These are phyloP conservation scores for Bombus polaris DNA, from an alignment of 1,140 invertebrate genomes.

Conservation along the genomic window DNA sequence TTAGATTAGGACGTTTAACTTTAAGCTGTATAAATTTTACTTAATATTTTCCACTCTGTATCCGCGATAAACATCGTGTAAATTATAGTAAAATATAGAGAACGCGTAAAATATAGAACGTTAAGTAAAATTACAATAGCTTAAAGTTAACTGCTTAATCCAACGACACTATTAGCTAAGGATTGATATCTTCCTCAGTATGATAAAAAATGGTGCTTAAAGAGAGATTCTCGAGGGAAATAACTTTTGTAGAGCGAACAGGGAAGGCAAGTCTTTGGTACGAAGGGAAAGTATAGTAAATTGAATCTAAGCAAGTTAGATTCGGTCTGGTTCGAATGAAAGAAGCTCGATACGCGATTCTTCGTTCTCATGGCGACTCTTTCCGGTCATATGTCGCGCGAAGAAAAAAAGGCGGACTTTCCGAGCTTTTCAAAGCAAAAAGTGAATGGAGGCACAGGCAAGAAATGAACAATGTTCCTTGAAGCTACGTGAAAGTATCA, in stretches of 20 bases:
- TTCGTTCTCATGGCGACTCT: neutral
- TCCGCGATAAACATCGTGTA: too few relatives aligned
- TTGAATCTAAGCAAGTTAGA: slow-evolving; percentile 3
- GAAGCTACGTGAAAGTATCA: neutral
- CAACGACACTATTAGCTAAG: too few relatives aligned
- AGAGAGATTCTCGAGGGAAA: neutral
- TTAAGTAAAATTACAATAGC: too few relatives aligned
- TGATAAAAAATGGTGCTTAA: too few relatives aligned
- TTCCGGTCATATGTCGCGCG: neutral
- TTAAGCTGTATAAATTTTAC: too few relatives aligned
- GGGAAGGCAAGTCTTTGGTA: neutral
- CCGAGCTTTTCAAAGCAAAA: slow-evolving; percentile 3
- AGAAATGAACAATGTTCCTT: neutral
- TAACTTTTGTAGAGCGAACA: neutral
- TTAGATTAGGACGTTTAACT: too few relatives aligned
- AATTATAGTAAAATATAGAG: too few relatives aligned
- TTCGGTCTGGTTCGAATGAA: neutral
- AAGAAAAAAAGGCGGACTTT: neutral
- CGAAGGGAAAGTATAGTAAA: neutral
- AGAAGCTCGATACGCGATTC: slow-evolving; percentile 7
- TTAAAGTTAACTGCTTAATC: too few relatives aligned
- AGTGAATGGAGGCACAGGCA: neutral
- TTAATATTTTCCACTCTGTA: too few relatives aligned
- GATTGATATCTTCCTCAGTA: too few relatives aligned
- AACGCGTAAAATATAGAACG: too few relatives aligned